Evolutionary conservation across 92 coral and sea anemone species (phyloP).

Genomic region (Zoanthus solanderi): DNA sequence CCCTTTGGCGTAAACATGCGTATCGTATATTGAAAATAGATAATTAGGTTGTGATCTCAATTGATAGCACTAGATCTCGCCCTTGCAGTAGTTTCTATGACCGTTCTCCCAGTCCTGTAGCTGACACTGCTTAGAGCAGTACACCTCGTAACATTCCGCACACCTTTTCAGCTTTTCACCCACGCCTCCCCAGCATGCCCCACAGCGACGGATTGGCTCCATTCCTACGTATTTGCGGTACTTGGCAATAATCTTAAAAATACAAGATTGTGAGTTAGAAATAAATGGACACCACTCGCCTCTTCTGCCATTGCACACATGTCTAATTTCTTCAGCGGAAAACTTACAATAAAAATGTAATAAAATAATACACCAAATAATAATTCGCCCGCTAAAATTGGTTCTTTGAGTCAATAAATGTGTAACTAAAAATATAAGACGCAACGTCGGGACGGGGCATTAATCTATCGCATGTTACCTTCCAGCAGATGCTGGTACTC

Average conservation of each 20-base stretch:
- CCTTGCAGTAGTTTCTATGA: conserved; percentile 84
- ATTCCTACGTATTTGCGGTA: conserved; percentile 82
- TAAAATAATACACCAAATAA: too few species aligned
- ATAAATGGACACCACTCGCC: too few species aligned
- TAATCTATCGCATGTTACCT: too few species aligned
- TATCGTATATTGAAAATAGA: background rate
- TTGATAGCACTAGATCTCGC: background rate
- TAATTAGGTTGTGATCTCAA: background rate
- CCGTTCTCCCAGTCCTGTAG: conserved; percentile 91
- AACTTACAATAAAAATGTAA: too few species aligned
- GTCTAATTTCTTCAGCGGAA: too few species aligned
- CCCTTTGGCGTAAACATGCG: background rate
- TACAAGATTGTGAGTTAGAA: background rate
- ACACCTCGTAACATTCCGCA: conserved; percentile 90
- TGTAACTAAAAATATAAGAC: too few species aligned
- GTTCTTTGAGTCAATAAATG: too few species aligned
- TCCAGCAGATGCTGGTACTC: too few species aligned
- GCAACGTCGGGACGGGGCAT: too few species aligned
- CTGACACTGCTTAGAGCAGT: conserved; percentile 93
- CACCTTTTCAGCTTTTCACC: conserved; percentile 96
- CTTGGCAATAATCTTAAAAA: conserved; percentile 72
- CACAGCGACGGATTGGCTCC: conserved; percentile 98
- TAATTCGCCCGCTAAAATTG: too few species aligned
- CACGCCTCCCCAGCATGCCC: conserved; percentile 91
- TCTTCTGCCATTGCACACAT: too few species aligned